Conservation (phyloP, 2,888 invertebrate genomes). For the Eupithecia centaureata region DNA sequence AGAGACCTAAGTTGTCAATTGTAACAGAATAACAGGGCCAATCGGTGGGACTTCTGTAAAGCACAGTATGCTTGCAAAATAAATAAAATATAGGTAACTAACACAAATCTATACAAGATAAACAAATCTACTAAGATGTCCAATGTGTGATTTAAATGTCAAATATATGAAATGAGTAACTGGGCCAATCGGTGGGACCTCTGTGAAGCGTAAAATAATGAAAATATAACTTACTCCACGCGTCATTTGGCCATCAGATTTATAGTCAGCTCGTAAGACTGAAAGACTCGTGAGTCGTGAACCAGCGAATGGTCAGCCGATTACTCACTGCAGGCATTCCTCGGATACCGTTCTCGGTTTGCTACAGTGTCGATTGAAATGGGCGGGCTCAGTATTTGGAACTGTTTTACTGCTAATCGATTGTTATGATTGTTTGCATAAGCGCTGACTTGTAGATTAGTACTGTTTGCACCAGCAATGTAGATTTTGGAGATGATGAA, state of each 20-base stretch:
- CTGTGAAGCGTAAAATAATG: too few species aligned
- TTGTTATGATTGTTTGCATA: neutral
- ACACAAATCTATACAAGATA: too few species aligned
- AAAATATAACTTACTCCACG: neutral
- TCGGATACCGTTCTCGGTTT: conserved; percentile 60
- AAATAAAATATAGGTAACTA: too few species aligned
- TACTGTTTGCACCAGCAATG: neutral
- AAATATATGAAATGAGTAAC: too few species aligned
- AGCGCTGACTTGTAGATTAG: neutral
- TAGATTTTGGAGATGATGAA: neutral
- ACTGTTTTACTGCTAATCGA: conserved; percentile 1
- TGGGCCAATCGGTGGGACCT: too few species aligned
- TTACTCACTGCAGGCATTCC: conserved; percentile 79
- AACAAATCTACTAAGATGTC: too few species aligned
- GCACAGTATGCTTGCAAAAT: too few species aligned
- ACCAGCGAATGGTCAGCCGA: conserved; percentile 64
- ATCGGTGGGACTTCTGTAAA: too few species aligned
- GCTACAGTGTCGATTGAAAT: conserved; percentile 49
- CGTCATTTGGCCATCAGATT: conserved; percentile 11
- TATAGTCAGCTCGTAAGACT: conserved; percentile 24
- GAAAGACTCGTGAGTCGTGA: conserved; percentile 47
- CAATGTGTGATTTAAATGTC: too few species aligned
- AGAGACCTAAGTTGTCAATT: too few species aligned
- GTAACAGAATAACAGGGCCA: too few species aligned
- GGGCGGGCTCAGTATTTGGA: conserved; percentile 27